A percentile compares a stretch with the other conserved stretches of the same genome.
These are phyloP conservation scores for Drosophila sproati DNA, from an alignment of 1,140 invertebrate species.

Conservation along the genomic window DNA sequence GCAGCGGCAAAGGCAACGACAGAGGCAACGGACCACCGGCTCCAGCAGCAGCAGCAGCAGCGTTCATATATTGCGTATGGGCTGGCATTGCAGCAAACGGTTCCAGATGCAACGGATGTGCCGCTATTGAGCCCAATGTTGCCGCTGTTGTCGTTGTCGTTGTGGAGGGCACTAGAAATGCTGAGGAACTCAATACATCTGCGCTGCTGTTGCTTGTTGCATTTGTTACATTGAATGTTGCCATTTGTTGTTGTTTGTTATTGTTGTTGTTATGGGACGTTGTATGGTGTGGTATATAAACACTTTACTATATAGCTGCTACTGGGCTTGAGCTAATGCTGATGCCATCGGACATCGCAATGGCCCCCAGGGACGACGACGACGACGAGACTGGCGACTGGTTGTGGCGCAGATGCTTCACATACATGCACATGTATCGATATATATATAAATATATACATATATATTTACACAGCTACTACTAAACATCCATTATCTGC, in stretches of 20 bases:
- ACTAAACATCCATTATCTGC: constrained; percentile 72
- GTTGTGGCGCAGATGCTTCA: constrained; percentile 56
- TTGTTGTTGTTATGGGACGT: constrained; percentile 29
- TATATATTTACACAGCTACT: constrained; percentile 44
- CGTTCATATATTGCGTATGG: constrained; percentile 55
- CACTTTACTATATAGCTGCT: background rate
- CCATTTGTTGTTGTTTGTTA: constrained; percentile 60
- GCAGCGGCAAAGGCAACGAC: constrained; percentile 32
- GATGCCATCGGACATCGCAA: constrained; percentile 35
- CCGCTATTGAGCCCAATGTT: constrained; percentile 39
- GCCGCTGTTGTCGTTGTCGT: constrained; percentile 40
- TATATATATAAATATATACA: constrained; percentile 44
- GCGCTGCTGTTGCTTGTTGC: constrained; percentile 60
- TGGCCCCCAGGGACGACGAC: constrained; percentile 37
- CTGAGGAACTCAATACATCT: constrained; percentile 71
- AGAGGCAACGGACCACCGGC: constrained; percentile 9
- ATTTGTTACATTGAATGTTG: constrained; percentile 68
- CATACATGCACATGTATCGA: constrained; percentile 31
- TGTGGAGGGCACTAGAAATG: constrained; percentile 72
- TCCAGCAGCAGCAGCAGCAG: constrained; percentile 24
- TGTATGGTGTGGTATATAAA: background rate
- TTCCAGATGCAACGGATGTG: constrained; percentile 52
- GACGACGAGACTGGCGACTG: constrained; percentile 10
- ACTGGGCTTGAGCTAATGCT: constrained; percentile 16
- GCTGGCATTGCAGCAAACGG: constrained; percentile 45